Conservation (phyloP, 2,888 invertebrate genomes). For the Epinotia bilunana region DNA sequence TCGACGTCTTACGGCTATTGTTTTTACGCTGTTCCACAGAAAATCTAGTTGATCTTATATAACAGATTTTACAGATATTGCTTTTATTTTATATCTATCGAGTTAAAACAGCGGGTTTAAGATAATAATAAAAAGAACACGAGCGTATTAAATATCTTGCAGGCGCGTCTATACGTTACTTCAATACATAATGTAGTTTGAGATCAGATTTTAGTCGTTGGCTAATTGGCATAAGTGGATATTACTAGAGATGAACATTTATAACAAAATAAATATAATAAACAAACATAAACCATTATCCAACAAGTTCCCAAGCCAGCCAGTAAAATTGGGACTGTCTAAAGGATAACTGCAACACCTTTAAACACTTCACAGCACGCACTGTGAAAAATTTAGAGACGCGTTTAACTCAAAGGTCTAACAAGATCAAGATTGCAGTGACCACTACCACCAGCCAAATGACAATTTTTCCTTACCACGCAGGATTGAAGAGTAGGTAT, state of each 20-base stretch:
- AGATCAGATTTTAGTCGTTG: conserved; percentile 1
- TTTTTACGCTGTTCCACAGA: conserved; percentile 25
- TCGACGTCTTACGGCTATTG: conserved; percentile 30
- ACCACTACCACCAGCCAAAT: too few species aligned
- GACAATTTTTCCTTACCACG: too few species aligned
- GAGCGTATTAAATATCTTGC: not conserved
- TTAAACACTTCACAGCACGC: too few species aligned
- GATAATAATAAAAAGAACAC: not conserved
- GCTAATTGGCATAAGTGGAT: not conserved
- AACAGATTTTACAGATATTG: conserved; percentile 23
- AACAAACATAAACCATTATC: too few species aligned
- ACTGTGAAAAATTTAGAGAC: too few species aligned
- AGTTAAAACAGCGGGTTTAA: not conserved
- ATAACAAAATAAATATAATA: too few species aligned
- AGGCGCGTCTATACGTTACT: not conserved
- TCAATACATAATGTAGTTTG: not conserved
- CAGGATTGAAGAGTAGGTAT: too few species aligned
- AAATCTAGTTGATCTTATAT: conserved; percentile 11
- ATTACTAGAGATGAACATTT: not conserved
- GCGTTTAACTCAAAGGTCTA: too few species aligned
- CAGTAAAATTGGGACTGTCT: too few species aligned
- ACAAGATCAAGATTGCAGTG: too few species aligned
- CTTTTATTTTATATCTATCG: not conserved
- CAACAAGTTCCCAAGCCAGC: too few species aligned
- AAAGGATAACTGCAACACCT: too few species aligned